Evolutionary conservation across 2,888 invertebrate genomes (phyloP), one percentile per base, ranked within the genome.

Genomic region (Xestia rhomboidea): DNA sequence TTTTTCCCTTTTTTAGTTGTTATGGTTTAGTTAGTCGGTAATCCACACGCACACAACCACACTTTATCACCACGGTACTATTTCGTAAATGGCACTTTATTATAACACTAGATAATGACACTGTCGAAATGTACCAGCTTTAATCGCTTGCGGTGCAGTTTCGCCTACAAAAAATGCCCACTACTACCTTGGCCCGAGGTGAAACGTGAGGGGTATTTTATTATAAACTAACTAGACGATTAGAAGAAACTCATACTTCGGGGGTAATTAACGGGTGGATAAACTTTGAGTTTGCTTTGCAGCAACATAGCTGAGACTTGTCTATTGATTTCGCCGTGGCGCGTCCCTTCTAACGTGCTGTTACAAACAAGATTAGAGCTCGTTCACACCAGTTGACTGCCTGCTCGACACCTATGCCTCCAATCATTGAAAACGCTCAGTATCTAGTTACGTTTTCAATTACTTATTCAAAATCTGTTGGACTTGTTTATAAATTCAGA

Each of bases 11-110:
- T 83, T 90, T 90, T 90, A 89, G 89, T 91, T 87, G 79, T 92
- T 90, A 91, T 93, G 92, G 93, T 94, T 94, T 94, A 93, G 91
- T 94, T 95, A 93, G 92, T 92, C 90, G 92, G 93, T 93, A 88
- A 91, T 83, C 83, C 92, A 94, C 94, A 94, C 93, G 94, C 95
- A 95, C 95, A 90, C 94, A 95, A 96, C 95, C 96, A 96, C 96
- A 95, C 92, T 95, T 95, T 95, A 94, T 94, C 94, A 94, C 90
- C 89, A 93, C 89, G 88, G 88, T 88, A 89, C 84, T 86, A 87
- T 87, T 87, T 84, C 86, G 83, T 85, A 84, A 91, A 90, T 89
- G 86, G 92, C 94, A 94, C 94, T 89, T 74, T 91, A 90, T 90
- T 90, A 85, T 90, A 88, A 88, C 87, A 88, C 89, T 90, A 89